Conservation (phyloP, 2,113 vertebrate genomes). For the Chaetops frenatus region DNA sequence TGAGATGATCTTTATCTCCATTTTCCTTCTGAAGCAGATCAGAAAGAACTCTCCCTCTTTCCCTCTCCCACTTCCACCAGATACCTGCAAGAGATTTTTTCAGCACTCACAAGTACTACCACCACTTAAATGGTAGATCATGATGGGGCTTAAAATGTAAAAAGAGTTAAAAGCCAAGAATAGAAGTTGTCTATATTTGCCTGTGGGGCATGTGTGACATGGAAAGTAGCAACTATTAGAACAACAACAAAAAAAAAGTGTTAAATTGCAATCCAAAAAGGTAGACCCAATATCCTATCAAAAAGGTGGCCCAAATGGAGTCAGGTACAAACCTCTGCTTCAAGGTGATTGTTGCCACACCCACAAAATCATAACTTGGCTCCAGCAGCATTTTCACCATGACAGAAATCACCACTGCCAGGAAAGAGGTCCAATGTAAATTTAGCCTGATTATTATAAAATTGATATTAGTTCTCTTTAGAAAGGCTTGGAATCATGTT, state of each 20-base stretch:
- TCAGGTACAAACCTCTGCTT: background rate
- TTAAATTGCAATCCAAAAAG: background rate
- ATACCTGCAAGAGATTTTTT: background rate
- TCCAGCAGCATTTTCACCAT: background rate
- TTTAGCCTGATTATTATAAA: background rate
- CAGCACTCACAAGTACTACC: background rate
- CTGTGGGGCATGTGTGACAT: background rate
- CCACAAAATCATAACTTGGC: background rate
- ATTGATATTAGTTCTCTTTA: background rate
- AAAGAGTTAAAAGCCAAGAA: background rate
- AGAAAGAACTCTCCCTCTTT: background rate
- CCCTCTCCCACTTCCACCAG: background rate
- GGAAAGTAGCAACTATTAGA: background rate
- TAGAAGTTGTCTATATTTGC: background rate
- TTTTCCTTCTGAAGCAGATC: background rate
- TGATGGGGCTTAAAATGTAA: background rate
- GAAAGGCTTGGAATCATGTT: background rate
- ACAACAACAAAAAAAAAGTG: rapidly evolving
- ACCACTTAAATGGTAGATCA: background rate
- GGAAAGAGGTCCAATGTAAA: background rate
- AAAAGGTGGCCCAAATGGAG: background rate
- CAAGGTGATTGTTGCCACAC: background rate
- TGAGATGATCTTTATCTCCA: background rate
- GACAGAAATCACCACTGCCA: background rate
- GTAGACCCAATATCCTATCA: background rate